These are phyloP conservation scores for Frankliniella fusca DNA, from an alignment of 2,888 invertebrate genomes.

Conservation along the genomic window DNA sequence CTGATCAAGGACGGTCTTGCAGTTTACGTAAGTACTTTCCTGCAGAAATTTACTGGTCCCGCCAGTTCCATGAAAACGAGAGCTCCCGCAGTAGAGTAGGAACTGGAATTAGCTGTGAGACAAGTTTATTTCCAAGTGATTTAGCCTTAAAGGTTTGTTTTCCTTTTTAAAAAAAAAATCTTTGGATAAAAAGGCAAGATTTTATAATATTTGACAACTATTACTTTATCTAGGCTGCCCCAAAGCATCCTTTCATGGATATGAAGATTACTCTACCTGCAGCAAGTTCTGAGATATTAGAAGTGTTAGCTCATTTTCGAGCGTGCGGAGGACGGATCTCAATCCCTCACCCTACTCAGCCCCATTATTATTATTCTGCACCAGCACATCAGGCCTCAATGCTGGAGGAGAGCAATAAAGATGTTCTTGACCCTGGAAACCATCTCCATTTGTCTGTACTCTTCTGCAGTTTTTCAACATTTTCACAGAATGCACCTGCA, in stretches of 20 bases:
- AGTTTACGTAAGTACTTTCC: conserved; percentile 68
- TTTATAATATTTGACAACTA: conserved; percentile 3
- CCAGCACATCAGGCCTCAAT: conserved; percentile 36
- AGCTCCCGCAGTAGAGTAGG: conserved; percentile 40
- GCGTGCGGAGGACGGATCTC: conserved; percentile 71
- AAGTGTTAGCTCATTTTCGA: conserved; percentile 76
- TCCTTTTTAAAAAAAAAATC: background rate
- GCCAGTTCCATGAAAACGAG: conserved; percentile 52
- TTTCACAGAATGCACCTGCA: conserved; percentile 72
- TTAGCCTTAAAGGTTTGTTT: background rate
- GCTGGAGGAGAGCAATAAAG: conserved; percentile 45
- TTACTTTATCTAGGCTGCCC: conserved; percentile 48
- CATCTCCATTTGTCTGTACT: conserved; percentile 85
- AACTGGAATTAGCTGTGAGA: conserved; percentile 37
- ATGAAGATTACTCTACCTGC: conserved; percentile 63
- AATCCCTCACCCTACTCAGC: conserved; percentile 24
- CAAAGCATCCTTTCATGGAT: conserved; percentile 69
- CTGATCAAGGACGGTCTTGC: conserved; percentile 74
- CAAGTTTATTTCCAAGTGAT: background rate
- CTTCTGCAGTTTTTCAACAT: conserved; percentile 79
- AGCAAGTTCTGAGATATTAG: conserved; percentile 63
- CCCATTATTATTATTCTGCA: conserved; percentile 26
- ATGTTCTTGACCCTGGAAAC: conserved; percentile 73
- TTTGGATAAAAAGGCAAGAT: too few relatives aligned
- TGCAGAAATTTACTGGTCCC: conserved; percentile 66